A percentile compares a stretch with the other conserved stretches of the same genome.
Conservation (phyloP, 2,113 vertebrate species). For the Cardinalis cardinalis region DNA sequence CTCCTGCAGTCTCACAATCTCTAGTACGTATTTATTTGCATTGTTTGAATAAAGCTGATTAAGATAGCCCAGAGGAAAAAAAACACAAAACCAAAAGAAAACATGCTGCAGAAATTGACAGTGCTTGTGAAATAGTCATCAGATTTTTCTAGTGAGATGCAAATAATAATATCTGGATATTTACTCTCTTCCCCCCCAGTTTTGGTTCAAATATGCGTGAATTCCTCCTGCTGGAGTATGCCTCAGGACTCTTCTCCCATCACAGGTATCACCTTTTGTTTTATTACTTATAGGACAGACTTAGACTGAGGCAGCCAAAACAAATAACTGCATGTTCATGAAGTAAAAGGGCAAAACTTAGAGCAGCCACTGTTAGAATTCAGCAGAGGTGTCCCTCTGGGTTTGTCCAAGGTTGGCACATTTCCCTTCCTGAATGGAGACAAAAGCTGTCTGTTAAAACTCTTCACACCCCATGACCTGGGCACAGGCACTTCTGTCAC, state of each 20-base stretch:
- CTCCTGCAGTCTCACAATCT: slow-evolving; percentile 95
- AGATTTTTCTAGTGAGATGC: neutral
- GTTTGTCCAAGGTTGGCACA: no score
- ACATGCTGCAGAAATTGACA: neutral
- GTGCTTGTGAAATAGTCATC: neutral
- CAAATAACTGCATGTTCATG: neutral
- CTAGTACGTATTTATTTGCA: slow-evolving; percentile 77
- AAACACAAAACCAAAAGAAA: neutral
- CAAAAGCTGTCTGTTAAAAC: neutral
- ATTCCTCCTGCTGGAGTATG: slow-evolving; percentile 94
- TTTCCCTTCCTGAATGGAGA: neutral
- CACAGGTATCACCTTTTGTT: slow-evolving; percentile 79
- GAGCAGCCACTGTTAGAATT: neutral
- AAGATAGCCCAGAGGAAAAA: neutral
- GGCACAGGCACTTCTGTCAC: neutral
- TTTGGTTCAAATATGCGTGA: slow-evolving; percentile 97
- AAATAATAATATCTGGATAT: neutral
- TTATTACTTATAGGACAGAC: neutral
- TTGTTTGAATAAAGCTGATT: neutral
- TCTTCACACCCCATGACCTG: neutral
- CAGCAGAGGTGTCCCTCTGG: neutral
- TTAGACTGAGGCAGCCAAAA: neutral
- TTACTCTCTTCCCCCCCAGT: slow-evolving; percentile 54
- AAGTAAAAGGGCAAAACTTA: neutral
- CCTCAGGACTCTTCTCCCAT: slow-evolving; percentile 92